Percentiles rank a stretch among this genome's conserved stretches.
These are phyloP conservation scores for Siderastrea radians DNA, from an alignment of 92 coral and sea anemone species.

Conservation along the genomic window DNA sequence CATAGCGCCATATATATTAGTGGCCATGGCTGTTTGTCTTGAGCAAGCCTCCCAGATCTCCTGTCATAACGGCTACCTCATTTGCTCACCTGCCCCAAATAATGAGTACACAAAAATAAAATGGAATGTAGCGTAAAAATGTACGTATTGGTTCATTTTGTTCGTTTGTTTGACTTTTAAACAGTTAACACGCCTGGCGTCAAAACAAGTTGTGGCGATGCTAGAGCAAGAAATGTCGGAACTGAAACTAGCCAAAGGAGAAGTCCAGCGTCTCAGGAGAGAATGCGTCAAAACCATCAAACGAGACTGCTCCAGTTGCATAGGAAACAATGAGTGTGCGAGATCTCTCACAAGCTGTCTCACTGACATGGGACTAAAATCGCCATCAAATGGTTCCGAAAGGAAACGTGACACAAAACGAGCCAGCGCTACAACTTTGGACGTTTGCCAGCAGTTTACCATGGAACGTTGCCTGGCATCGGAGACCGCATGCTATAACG, in stretches of 20 bases:
- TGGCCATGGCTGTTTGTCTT: too few relatives aligned
- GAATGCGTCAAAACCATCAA: slow-evolving; percentile 76
- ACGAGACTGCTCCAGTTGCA: slow-evolving; percentile 74
- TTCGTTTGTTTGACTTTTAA: too few relatives aligned
- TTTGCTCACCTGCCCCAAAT: too few relatives aligned
- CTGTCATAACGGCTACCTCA: too few relatives aligned
- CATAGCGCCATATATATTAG: too few relatives aligned
- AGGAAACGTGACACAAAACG: slow-evolving; percentile 12
- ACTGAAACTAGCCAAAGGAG: slow-evolving; percentile 76
- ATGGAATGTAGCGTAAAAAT: not conserved
- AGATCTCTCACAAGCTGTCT: not conserved
- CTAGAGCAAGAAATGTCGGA: slow-evolving; percentile 80
- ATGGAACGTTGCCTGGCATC: slow-evolving; percentile 65
- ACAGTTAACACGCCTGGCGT: slow-evolving; percentile 92
- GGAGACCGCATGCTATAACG: slow-evolving; percentile 62
- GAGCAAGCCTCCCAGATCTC: too few relatives aligned
- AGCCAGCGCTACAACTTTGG: slow-evolving; percentile 21
- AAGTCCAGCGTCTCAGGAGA: slow-evolving; percentile 70
- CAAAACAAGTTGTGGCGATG: slow-evolving; percentile 88
- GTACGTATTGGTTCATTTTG: not conserved
- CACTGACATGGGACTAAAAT: not conserved
- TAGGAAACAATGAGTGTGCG: slow-evolving; percentile 25
- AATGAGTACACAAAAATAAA: not conserved
- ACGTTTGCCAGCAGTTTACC: slow-evolving; percentile 79
- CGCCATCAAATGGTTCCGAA: not conserved